Conservation (phyloP, 2,113 vertebrate species). For the Dunckerocampus dactyliophorus region DNA sequence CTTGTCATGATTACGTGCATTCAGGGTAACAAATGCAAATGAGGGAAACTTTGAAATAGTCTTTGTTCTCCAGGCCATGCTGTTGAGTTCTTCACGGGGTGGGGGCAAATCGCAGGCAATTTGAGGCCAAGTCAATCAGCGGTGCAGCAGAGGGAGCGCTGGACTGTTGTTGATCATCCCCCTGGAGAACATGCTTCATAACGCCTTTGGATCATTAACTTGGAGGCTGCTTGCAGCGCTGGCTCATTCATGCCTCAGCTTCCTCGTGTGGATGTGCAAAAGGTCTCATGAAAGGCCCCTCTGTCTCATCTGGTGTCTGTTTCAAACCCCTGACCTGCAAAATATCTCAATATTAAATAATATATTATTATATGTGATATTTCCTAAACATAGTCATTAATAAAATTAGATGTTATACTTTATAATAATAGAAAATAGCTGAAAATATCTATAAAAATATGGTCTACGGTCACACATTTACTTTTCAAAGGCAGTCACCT, state of each 20-base stretch:
- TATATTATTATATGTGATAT: not conserved
- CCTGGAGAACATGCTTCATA: conserved; percentile 33
- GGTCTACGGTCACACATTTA: not conserved
- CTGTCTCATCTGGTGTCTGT: conserved; percentile 10
- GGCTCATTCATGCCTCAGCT: conserved; percentile 30
- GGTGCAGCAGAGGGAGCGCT: conserved; percentile 27
- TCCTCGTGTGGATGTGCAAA: conserved; percentile 32
- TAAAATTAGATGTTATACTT: too few species aligned
- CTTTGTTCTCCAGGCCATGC: conserved; percentile 49
- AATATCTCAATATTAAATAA: not conserved
- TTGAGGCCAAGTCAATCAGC: conserved; percentile 59
- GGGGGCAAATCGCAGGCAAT: conserved; percentile 43
- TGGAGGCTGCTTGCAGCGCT: conserved; percentile 32
- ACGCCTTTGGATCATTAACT: conserved; percentile 46
- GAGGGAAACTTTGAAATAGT: conserved; percentile 51
- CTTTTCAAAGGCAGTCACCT: not conserved
- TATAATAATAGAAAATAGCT: too few species aligned
- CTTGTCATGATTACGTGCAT: conserved; percentile 39
- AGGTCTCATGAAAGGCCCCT: conserved; percentile 7
- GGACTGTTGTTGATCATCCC: conserved; percentile 51
- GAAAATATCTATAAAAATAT: too few species aligned
- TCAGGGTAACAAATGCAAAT: conserved; percentile 49
- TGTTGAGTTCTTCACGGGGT: conserved; percentile 23
- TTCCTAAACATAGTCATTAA: too few species aligned
- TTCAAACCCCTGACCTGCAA: not conserved